Evolutionary conservation across 1,140 invertebrate species (phyloP), one percentile per base, ranked within the genome.

Genomic region (Temnothorax curvispinosus): DNA sequence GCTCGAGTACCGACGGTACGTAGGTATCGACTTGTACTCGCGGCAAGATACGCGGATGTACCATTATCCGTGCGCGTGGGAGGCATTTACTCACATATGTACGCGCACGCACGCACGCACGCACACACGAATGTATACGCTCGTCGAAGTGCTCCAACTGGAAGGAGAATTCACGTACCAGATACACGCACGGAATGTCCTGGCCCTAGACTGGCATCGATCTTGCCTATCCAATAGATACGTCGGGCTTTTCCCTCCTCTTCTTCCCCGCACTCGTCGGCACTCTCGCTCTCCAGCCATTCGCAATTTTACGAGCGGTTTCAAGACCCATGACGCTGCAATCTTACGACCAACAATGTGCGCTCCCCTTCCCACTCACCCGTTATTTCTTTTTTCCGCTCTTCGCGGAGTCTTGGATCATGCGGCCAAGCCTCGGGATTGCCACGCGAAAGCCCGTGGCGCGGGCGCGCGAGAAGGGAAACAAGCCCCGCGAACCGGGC

Each of bases 301-400:
- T 90, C 78, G 88, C 87, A 65, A 81, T 91, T 91, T 91, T 90
- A 91, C 89, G 88, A 91, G 88, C 86, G 67, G 69, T 88, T 90
- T 90, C 88, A 69, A 91, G 81, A 81, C 62, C 75, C 88, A 69
- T 90, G 88, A 90, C 86, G 88, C 76, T 76, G 89, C 89, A 86
- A 88, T 90, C 88, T 88, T 82, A 85, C 72, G 75, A 77, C 77
- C 89, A 84, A 91, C 88, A 89, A 88, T 90, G 86, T 62, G 35
- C 58, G 44, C 44, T 62, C 67, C 74, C 58, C 60, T 82, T 27
- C 27, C 27, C 71, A n/a, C 18, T 13, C 38, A 27, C 6, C 38
- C 32, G 15, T 50, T 60, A 50, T 27, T 21, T 74, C 11, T 71
- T 64, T 76, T 64, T 69, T 75, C 44, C n/a, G n/a, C 1, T 38